phyloP scores from a whole-genome alignment of 2,888 invertebrate species.

The Plagiodera versicolora region DNA sequence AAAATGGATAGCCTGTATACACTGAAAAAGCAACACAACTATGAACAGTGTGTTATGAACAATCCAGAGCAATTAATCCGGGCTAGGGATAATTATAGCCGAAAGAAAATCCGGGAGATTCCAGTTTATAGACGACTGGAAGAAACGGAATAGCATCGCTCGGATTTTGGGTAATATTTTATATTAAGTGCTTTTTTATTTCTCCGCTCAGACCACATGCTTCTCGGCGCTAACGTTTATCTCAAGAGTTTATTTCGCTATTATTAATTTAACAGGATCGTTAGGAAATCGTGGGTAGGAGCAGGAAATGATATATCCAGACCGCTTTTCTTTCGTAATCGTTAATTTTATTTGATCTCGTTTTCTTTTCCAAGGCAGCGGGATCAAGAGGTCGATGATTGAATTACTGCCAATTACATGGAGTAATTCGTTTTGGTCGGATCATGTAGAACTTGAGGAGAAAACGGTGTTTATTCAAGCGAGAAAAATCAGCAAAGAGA shows the following conservation, averaged over 20 bases:
- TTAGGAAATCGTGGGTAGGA: conserved; percentile 3
- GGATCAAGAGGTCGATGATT: no score
- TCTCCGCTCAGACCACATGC: conserved; percentile 10
- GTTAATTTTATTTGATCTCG: no score
- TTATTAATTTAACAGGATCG: conserved; percentile 18
- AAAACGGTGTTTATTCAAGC: no score
- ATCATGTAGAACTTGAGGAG: no score
- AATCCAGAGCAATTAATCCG: background rate
- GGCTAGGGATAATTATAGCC: background rate
- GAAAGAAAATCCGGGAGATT: conserved; percentile 13
- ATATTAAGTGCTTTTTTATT: conserved; percentile 22
- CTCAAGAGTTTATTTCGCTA: conserved; percentile 11
- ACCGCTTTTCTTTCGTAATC: no score
- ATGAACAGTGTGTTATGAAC: background rate
- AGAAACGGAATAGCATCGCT: conserved; percentile 19
- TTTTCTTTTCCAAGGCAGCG: no score
- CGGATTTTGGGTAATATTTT: conserved; percentile 19
- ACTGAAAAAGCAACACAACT: background rate
- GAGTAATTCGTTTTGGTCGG: no score
- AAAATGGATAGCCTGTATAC: no score
- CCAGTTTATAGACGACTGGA: conserved; percentile 20
- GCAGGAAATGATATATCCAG: no score
- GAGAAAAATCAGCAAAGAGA: no score
- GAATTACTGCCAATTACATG: no score
- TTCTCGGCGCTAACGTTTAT: conserved; percentile 8